Conservation (phyloP, 1,140 invertebrate genomes). For the Dendrolimus punctatus region DNA sequence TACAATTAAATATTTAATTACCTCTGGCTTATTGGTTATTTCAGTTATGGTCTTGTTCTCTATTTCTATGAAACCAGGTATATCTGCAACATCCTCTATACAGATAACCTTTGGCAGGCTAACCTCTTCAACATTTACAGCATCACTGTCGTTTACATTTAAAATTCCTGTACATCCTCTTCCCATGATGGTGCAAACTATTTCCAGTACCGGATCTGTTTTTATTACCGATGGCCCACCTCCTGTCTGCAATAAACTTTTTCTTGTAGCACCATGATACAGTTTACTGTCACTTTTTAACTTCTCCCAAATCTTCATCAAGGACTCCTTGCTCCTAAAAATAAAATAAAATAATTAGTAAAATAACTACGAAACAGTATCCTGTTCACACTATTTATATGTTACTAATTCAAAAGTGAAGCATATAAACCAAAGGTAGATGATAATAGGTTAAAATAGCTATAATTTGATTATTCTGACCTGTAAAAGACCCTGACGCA, state of each 20-base stretch:
- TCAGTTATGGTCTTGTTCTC: no score
- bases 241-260: not conserved
- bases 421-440: no score
- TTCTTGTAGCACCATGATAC: not conserved
- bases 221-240: constrained; percentile 2
- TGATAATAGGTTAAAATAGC: no score
- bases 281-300: not conserved
- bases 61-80: no score
- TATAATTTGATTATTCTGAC: not conserved
- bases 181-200: constrained; percentile 9
- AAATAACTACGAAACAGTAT: not conserved
- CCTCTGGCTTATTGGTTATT: no score
- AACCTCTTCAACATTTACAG: not conserved
- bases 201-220: constrained; percentile 12
- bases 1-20: no score
- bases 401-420: no score
- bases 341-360: constrained; percentile 2
- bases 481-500: constrained; percentile 5
- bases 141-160: not conserved
- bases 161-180: constrained; percentile 7
- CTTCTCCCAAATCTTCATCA: constrained; percentile 1
- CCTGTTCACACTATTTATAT: not conserved
- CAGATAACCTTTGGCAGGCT: constrained; percentile 1
- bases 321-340: not conserved
- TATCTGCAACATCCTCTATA: no score